phyloP scores from a whole-genome alignment of 2,888 invertebrate species.

The Eupelmus urozonus region DNA sequence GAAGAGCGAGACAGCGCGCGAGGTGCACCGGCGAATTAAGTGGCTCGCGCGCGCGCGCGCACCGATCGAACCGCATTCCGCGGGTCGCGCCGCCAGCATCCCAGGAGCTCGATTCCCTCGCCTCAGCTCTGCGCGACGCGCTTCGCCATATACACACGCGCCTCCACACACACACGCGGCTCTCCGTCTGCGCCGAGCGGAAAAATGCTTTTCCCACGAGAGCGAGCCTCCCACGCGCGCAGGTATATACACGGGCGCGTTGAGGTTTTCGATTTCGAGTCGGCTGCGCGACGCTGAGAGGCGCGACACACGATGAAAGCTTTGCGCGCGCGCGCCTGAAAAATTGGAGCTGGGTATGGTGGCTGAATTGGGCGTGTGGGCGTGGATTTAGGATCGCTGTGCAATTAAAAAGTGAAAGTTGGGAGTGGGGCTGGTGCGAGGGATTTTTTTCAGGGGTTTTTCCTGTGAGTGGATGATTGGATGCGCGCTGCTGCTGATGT shows the following conservation, averaged over 20 bases:
- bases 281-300: not conserved
- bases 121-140: not conserved
- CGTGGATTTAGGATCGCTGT: not conserved
- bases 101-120: no score
- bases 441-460: not conserved
- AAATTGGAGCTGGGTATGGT: no score
- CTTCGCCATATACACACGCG: no score
- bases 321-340: no score
- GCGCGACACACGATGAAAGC: not conserved
- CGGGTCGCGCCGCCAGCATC: not conserved
- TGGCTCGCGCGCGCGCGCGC: not conserved
- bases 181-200: not conserved
- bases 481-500: no score
- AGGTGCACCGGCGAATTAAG: conserved; percentile 7
- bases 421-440: not conserved
- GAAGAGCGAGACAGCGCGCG: not conserved
- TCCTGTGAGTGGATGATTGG: no score
- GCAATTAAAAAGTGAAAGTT: conserved; percentile 7
- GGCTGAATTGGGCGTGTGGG: no score
- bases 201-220: conserved; percentile 38
- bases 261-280: conserved; percentile 1
- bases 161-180: no score
- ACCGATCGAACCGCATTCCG: conserved; percentile 50
- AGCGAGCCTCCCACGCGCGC: conserved; percentile 1
- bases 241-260: not conserved